A percentile compares a stretch with the other conserved stretches of the same genome.
These are phyloP conservation scores for Drosophila setosimentum DNA, from an alignment of 2,888 invertebrate genomes.

Conservation along the genomic window DNA sequence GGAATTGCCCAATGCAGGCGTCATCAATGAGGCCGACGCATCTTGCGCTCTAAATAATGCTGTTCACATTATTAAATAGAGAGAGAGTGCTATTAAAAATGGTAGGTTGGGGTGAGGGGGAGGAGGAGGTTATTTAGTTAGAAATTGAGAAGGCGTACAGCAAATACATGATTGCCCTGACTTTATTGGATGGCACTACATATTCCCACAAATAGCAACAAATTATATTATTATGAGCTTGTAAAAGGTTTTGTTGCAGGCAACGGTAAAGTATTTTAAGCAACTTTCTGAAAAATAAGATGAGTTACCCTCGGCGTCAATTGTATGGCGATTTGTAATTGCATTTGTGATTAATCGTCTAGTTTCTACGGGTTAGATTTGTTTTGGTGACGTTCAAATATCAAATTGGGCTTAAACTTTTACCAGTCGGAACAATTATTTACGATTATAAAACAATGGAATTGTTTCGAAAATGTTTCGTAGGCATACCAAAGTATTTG, in stretches of 20 bases:
- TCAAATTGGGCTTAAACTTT: not conserved
- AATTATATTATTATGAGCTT: not conserved
- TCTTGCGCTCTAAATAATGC: not conserved
- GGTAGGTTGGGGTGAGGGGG: accelerated
- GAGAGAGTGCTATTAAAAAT: not conserved
- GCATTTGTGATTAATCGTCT: not conserved
- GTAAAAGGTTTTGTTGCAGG: not conserved
- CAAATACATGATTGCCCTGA: slow-evolving; percentile 2
- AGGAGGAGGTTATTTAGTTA: slow-evolving; percentile 1
- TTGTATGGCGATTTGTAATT: not conserved
- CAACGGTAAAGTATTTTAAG: not conserved
- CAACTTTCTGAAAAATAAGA: not conserved
- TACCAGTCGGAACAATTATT: not conserved
- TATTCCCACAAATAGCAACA: not conserved
- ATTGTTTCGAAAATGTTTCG: not conserved
- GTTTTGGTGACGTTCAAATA: not conserved
- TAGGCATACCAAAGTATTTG: not conserved
- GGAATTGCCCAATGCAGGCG: slow-evolving; percentile 38
- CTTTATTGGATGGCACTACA: not conserved
- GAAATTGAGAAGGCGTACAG: slow-evolving; percentile 4
- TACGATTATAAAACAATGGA: not conserved
- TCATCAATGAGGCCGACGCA: slow-evolving; percentile 17
- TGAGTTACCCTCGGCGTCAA: too few species aligned
- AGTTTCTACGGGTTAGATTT: not conserved
- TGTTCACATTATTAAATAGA: not conserved